Evolutionary conservation across 2,113 vertebrate species (phyloP).

Genomic region (Cranoglanis bouderius): DNA sequence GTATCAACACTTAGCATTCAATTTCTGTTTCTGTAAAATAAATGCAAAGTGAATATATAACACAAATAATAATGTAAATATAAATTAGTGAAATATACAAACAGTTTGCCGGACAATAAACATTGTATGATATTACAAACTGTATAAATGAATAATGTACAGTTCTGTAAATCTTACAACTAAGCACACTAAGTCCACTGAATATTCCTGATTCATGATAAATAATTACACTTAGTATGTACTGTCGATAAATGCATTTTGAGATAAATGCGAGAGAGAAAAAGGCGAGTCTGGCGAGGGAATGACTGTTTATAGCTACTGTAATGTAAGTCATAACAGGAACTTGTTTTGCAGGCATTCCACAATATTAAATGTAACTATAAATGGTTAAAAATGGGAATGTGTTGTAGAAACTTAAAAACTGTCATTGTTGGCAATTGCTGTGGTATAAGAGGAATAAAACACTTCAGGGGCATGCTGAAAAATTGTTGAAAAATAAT

Average conservation of each 20-base stretch:
- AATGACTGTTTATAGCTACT: neutral
- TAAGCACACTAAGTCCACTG: neutral
- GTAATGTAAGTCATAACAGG: neutral
- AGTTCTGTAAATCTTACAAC: neutral
- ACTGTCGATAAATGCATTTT: neutral
- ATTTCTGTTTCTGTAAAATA: neutral
- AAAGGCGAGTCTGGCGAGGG: too few species aligned
- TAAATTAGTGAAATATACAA: neutral
- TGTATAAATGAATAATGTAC: neutral
- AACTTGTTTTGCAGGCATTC: neutral
- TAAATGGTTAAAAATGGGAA: too few species aligned
- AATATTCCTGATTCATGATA: neutral
- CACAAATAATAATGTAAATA: neutral
- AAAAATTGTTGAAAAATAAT: neutral
- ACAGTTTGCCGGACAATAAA: neutral
- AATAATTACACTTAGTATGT: neutral
- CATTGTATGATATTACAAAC: neutral
- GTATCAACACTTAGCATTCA: neutral
- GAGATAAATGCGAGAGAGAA: too few species aligned
- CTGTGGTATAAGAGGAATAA: neutral
- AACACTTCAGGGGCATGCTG: neutral
- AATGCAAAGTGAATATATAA: neutral
- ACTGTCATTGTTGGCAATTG: neutral
- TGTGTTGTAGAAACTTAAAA: neutral
- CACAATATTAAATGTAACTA: too few species aligned